Conservation (phyloP, 2,888 invertebrate genomes). For the Apeira syringaria region DNA sequence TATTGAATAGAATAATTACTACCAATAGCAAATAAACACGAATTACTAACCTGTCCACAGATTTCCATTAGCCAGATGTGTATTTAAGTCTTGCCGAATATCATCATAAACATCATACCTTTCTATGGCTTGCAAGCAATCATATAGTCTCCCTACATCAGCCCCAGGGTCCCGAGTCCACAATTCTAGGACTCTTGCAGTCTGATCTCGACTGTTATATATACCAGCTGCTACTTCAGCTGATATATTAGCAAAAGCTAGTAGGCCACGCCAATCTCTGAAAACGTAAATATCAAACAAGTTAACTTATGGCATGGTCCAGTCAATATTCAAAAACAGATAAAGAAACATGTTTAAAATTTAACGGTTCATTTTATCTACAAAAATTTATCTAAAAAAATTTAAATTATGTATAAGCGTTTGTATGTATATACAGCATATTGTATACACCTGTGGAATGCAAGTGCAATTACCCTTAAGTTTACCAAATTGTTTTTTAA, state of each 20-base stretch:
- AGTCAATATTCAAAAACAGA: no score
- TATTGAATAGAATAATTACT: no score
- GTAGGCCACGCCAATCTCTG: slow-evolving; percentile 92
- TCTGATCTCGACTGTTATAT: slow-evolving; percentile 80
- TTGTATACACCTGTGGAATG: no score
- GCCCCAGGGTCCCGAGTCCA: slow-evolving; percentile 82
- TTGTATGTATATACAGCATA: no score
- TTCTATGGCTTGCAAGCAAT: slow-evolving; percentile 86
- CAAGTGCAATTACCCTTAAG: no score
- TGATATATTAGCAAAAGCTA: slow-evolving; percentile 84
- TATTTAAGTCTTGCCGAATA: slow-evolving; percentile 41
- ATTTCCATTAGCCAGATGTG: slow-evolving; percentile 23
- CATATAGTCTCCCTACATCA: slow-evolving; percentile 83
- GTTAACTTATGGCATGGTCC: no score
- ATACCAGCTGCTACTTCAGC: slow-evolving; percentile 76
- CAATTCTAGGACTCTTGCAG: slow-evolving; percentile 82
- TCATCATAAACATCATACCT: slow-evolving; percentile 91
- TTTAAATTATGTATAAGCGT: no score
- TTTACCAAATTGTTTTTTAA: no score
- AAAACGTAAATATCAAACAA: slow-evolving; percentile 15
- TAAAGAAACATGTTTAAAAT: no score
- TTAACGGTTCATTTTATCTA: no score
- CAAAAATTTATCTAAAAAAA: no score
- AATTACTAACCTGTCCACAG: slow-evolving; percentile 4
- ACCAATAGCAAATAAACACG: background rate